Conservation (phyloP, 2,113 vertebrate genomes). For the Sander lucioperca region DNA sequence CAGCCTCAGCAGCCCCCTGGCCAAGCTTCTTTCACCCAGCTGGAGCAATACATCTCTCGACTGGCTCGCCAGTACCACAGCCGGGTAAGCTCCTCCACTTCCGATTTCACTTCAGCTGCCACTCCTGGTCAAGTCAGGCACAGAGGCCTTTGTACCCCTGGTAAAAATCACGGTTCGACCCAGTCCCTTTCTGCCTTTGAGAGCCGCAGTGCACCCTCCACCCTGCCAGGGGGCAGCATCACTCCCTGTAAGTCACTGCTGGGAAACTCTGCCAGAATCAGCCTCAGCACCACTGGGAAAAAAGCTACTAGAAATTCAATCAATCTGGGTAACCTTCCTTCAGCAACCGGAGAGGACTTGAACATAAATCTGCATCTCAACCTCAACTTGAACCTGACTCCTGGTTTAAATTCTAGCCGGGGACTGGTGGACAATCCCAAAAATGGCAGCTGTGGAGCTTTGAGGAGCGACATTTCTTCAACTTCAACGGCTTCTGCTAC, state of each 20-base stretch:
- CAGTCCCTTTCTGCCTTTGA: constrained; percentile 83
- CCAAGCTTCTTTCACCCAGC: constrained; percentile 69
- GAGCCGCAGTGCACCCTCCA: constrained; percentile 65
- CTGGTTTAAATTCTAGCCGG: constrained; percentile 73
- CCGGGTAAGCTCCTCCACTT: constrained; percentile 58
- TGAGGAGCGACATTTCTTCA: constrained; percentile 59
- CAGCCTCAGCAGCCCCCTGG: constrained; percentile 51
- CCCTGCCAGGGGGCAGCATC: constrained; percentile 31
- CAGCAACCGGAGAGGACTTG: constrained; percentile 84
- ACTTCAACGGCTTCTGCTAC: constrained; percentile 69
- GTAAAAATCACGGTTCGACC: constrained; percentile 78
- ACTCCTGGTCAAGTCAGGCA: constrained; percentile 25
- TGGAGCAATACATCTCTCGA: constrained; percentile 86
- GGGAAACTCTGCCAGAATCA: constrained; percentile 82
- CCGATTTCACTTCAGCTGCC: constrained; percentile 51
- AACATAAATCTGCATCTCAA: constrained; percentile 86
- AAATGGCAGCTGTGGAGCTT: constrained; percentile 70
- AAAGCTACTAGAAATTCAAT: constrained; percentile 85
- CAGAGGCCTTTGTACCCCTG: constrained; percentile 64
- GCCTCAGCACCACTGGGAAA: constrained; percentile 78
- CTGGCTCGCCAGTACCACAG: constrained; percentile 82
- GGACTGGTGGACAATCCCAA: constrained; percentile 69
- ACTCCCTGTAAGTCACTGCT: constrained; percentile 83
- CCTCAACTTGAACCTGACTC: constrained; percentile 82
- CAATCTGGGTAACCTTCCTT: constrained; percentile 86